Evolutionary conservation across 1,140 invertebrate genomes (phyloP).

Genomic region (Diabrotica virgifera): DNA sequence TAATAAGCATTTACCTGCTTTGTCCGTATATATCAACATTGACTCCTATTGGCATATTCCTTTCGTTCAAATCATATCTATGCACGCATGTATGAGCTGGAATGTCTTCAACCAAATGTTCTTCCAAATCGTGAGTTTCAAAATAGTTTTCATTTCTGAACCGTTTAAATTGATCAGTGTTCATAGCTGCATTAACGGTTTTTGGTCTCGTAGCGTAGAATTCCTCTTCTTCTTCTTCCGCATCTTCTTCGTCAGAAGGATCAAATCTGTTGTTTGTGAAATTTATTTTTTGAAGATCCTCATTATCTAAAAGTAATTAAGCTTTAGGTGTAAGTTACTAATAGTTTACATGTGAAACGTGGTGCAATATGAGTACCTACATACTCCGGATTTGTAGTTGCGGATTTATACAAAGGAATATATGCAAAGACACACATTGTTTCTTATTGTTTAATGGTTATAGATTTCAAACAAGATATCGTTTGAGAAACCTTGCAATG

Average conservation of each 20-base stretch:
- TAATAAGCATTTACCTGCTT: constrained; percentile 10
- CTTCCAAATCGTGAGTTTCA: constrained; percentile 29
- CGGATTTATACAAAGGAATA: too few relatives aligned
- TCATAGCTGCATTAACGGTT: neutral
- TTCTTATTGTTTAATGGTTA: too few relatives aligned
- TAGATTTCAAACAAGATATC: too few relatives aligned
- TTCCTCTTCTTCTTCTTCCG: neutral
- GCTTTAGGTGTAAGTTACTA: too few relatives aligned
- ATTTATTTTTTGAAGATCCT: too few relatives aligned
- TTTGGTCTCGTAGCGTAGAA: neutral
- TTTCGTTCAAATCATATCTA: constrained; percentile 25
- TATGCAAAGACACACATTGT: too few relatives aligned
- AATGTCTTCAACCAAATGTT: neutral
- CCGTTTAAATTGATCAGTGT: constrained; percentile 13
- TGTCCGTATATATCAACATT: constrained; percentile 26
- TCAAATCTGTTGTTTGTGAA: too few relatives aligned
- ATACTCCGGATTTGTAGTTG: too few relatives aligned
- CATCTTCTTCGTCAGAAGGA: neutral
- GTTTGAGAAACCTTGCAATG: too few relatives aligned
- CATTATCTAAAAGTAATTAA: too few relatives aligned
- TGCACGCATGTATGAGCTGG: constrained; percentile 28
- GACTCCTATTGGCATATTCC: constrained; percentile 20
- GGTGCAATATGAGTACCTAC: too few relatives aligned
- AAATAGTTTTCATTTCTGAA: constrained; percentile 30
- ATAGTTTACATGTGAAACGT: too few relatives aligned